These are phyloP conservation scores for Xanthia togata DNA, from an alignment of 2,888 invertebrate genomes.

Conservation along the genomic window DNA sequence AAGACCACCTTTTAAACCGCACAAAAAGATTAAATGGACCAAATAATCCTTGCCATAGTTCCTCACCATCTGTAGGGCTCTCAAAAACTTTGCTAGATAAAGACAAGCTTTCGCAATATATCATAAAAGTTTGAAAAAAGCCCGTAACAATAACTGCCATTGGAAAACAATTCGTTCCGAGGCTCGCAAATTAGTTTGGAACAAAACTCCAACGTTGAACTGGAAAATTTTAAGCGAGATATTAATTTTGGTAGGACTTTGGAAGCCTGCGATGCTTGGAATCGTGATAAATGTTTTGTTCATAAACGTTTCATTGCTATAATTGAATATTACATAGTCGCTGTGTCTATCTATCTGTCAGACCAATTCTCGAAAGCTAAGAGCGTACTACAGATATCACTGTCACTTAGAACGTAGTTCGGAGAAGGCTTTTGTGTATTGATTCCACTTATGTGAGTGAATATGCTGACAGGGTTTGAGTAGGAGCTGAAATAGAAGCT, in stretches of 20 bases:
- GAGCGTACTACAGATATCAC: conserved; percentile 32
- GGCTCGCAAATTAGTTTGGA: conserved; percentile 68
- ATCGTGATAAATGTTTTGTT: conserved; percentile 58
- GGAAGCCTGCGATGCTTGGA: conserved; percentile 54
- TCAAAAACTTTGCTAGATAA: conserved; percentile 47
- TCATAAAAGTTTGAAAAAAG: conserved; percentile 57
- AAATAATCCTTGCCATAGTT: conserved; percentile 22
- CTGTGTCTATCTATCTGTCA: conserved; percentile 9
- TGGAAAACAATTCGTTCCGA: conserved; percentile 67
- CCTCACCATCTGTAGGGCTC: conserved; percentile 9
- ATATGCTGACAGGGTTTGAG: conserved; percentile 5
- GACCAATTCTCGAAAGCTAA: conserved; percentile 10
- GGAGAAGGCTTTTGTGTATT: conserved; percentile 32
- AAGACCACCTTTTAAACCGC: conserved; percentile 20
- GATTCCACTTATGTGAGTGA: conserved; percentile 28
- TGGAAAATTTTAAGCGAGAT: conserved; percentile 56
- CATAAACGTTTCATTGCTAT: conserved; percentile 26
- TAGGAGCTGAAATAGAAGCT: conserved; percentile 16
- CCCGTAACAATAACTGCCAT: conserved; percentile 50
- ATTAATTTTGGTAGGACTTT: conserved; percentile 64
- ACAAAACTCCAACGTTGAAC: conserved; percentile 60
- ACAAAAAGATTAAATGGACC: conserved; percentile 39
- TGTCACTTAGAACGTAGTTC: conserved; percentile 36
- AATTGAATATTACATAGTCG: conserved; percentile 19
- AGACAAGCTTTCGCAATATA: conserved; percentile 48